phyloP scores from a whole-genome alignment of 2,113 vertebrate genomes.

The Cottus gobio region DNA sequence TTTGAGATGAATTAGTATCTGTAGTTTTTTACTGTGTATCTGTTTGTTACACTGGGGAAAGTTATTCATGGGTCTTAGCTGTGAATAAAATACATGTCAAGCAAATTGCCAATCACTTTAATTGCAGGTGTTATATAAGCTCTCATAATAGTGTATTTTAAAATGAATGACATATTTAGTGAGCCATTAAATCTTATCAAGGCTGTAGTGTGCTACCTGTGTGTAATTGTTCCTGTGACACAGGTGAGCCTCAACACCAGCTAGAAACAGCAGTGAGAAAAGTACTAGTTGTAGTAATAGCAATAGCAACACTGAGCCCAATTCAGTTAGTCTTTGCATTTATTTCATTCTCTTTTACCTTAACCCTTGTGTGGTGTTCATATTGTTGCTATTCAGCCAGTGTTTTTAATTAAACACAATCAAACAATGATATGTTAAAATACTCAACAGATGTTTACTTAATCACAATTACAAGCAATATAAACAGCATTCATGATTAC shows the following conservation, averaged over 20 bases:
- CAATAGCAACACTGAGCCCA: neutral
- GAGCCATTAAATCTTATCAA: neutral
- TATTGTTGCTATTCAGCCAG: too few species aligned
- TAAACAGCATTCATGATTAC: too few species aligned
- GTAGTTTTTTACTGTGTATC: neutral
- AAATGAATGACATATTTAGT: constrained; percentile 20
- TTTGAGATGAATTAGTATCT: neutral
- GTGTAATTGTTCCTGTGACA: neutral
- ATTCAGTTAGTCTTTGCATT: neutral
- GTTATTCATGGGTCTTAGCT: neutral
- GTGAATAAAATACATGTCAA: constrained; percentile 16
- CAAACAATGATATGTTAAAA: too few species aligned
- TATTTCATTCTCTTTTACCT: neutral
- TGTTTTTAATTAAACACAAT: too few species aligned
- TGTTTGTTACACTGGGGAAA: neutral
- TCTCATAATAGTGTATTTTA: constrained; percentile 12
- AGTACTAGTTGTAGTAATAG: neutral
- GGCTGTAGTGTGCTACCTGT: neutral
- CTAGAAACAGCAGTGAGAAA: neutral
- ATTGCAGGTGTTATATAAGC: constrained; percentile 3
- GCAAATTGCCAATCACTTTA: constrained; percentile 6
- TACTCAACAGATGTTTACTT: too few species aligned
- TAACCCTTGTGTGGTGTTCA: neutral
- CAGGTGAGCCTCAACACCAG: neutral
- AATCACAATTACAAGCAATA: too few species aligned